Conservation (phyloP, 2,113 vertebrate genomes). For the Eclectus roratus region DNA sequence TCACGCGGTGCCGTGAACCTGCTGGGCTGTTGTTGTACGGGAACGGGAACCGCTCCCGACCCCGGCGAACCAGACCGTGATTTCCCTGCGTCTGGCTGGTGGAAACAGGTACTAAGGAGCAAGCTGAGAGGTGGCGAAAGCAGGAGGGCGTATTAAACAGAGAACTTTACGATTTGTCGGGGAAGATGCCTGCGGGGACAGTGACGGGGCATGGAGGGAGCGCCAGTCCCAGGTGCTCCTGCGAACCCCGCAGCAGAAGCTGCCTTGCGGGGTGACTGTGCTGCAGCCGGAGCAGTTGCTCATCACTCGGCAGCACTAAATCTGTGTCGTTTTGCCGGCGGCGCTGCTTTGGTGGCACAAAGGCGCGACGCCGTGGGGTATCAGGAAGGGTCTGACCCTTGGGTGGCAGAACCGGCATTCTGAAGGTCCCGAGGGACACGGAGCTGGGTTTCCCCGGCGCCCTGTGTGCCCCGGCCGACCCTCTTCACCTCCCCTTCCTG, state of each 20-base stretch:
- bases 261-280: not conserved
- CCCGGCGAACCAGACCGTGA: not conserved
- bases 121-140: not conserved
- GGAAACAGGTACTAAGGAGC: not conserved
- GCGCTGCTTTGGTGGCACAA: not conserved
- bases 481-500: not conserved
- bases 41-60: not conserved
- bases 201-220: not conserved
- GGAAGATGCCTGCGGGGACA: not conserved
- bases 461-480: accelerated
- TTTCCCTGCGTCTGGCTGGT: not conserved
- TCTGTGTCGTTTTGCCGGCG: not conserved
- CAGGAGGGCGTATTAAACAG: not conserved
- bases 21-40: not conserved
- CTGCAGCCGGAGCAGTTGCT: not conserved
- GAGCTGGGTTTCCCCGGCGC: not conserved
- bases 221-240: not conserved
- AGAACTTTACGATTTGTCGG: not conserved
- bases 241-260: not conserved
- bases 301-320: not conserved
- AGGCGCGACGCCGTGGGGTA: not conserved
- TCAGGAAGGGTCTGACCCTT: not conserved
- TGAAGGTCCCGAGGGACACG: not conserved
- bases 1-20: no score
- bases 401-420: not conserved